These are phyloP conservation scores for Gasterosteus nipponicus DNA, from an alignment of 2,113 vertebrate genomes.

Conservation along the genomic window DNA sequence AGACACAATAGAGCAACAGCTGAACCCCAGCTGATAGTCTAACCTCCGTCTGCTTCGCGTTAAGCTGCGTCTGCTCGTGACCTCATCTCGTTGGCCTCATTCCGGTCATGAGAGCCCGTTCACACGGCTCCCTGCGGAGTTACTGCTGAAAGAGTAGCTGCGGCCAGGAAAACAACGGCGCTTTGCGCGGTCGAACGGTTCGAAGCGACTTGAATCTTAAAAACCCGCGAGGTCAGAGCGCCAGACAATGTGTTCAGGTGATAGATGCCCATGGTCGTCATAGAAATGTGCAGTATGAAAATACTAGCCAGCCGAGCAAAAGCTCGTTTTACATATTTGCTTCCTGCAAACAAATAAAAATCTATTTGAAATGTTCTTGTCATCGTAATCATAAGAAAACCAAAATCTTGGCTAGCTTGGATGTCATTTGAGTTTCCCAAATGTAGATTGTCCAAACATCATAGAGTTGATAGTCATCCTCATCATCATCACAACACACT, in stretches of 20 bases:
- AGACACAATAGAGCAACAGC: conserved; percentile 41
- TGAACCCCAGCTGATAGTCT: conserved; percentile 54
- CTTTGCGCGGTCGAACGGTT: conserved; percentile 37
- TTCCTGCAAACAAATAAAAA: neutral
- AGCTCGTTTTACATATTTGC: neutral
- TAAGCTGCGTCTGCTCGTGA: conserved; percentile 60
- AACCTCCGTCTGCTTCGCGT: conserved; percentile 54
- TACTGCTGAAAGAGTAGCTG: conserved; percentile 41
- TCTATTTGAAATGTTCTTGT: neutral
- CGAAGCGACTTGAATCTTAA: conserved; percentile 30
- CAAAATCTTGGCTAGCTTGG: neutral
- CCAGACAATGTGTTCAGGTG: neutral
- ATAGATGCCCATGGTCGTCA: neutral
- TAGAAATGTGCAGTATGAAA: neutral
- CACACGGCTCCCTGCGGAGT: conserved; percentile 51
- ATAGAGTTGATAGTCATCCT: neutral
- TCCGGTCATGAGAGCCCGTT: conserved; percentile 53
- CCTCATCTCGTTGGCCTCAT: conserved; percentile 59
- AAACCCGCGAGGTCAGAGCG: conserved; percentile 9
- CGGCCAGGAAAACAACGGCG: conserved; percentile 23
- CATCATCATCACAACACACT: neutral
- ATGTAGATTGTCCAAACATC: neutral
- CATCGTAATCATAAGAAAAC: neutral
- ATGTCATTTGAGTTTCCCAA: neutral
- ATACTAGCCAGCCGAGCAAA: too few relatives aligned